phyloP scores from a whole-genome alignment of 92 coral and sea anemone genomes.

The Porites cylindrica region DNA sequence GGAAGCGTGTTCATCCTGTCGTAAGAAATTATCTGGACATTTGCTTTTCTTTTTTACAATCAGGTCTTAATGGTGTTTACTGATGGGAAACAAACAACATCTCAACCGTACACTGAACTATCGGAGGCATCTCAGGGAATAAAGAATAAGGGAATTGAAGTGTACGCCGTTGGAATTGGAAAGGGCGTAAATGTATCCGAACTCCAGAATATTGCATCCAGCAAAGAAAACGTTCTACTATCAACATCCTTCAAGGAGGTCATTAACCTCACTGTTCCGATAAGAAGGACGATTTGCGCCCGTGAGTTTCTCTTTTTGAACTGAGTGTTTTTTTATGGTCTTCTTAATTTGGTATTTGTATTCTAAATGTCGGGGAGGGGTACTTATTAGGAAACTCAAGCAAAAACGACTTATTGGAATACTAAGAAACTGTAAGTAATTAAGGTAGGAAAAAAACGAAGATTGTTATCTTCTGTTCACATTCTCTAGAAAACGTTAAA shows the following conservation, averaged over 20 bases:
- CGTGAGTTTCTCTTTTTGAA: background rate
- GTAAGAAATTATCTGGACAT: background rate
- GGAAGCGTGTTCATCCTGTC: background rate
- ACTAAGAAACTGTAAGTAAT: too few species aligned
- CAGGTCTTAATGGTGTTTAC: slow-evolving; percentile 57
- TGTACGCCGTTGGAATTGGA: slow-evolving; percentile 69
- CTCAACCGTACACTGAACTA: slow-evolving; percentile 48
- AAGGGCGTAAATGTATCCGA: slow-evolving; percentile 35
- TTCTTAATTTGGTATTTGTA: background rate
- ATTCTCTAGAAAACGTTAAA: too few species aligned
- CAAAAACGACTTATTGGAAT: too few species aligned
- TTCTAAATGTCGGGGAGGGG: too few species aligned
- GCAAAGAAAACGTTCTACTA: slow-evolving; percentile 42
- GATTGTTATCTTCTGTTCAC: too few species aligned
- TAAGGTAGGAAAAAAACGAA: too few species aligned
- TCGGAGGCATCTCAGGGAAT: slow-evolving; percentile 42
- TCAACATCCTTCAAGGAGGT: slow-evolving; percentile 33
- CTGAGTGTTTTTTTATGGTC: background rate
- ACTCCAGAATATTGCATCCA: slow-evolving; percentile 61
- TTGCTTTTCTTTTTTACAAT: background rate
- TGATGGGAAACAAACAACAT: slow-evolving; percentile 63
- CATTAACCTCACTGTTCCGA: background rate
- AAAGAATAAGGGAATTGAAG: slow-evolving; percentile 49
- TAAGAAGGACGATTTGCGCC: slow-evolving; percentile 9
- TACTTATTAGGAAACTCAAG: too few species aligned